These are phyloP conservation scores for Alentia gelatinosa DNA, from an alignment of 2,888 invertebrate species.

Conservation along the genomic window DNA sequence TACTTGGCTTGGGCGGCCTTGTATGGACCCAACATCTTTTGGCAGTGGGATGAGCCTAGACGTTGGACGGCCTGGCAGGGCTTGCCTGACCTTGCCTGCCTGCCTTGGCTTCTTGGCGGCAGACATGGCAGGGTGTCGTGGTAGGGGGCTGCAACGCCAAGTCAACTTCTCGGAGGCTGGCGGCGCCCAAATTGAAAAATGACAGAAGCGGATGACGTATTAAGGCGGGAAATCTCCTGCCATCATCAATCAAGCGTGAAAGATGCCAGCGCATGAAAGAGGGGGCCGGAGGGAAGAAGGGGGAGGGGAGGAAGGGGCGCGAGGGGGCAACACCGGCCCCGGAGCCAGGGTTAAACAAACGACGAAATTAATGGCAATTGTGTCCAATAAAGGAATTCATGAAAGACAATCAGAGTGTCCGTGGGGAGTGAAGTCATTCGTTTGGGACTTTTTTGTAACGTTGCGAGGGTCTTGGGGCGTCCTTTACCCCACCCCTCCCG, in stretches of 20 bases:
- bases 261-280: conserved; percentile 47
- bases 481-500: too few species aligned
- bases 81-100: too few species aligned
- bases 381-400: conserved; percentile 54
- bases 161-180: background rate
- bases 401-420: conserved; percentile 45
- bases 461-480: background rate
- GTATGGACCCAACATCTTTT: too few species aligned
- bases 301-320: background rate
- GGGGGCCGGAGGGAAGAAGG: background rate
- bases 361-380: conserved; percentile 39
- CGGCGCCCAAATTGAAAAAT: conserved; percentile 47
- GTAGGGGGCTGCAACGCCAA: too few species aligned
- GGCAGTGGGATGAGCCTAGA: too few species aligned
- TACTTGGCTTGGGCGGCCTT: too few species aligned
- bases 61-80: too few species aligned
- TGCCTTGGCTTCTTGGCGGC: too few species aligned
- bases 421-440: conserved; percentile 40
- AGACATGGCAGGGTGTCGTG: too few species aligned
- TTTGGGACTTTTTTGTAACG: background rate
- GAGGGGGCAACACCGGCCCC: background rate
- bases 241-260: conserved; percentile 51
- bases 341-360: conserved; percentile 35
- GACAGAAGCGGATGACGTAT: conserved; percentile 50
- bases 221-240: conserved; percentile 49